A percentile compares a stretch with the other conserved stretches of the same genome.
Evolutionary conservation across 2,797 vertebrate species (phyloP).

Genomic region (Pangasius macronema): DNA sequence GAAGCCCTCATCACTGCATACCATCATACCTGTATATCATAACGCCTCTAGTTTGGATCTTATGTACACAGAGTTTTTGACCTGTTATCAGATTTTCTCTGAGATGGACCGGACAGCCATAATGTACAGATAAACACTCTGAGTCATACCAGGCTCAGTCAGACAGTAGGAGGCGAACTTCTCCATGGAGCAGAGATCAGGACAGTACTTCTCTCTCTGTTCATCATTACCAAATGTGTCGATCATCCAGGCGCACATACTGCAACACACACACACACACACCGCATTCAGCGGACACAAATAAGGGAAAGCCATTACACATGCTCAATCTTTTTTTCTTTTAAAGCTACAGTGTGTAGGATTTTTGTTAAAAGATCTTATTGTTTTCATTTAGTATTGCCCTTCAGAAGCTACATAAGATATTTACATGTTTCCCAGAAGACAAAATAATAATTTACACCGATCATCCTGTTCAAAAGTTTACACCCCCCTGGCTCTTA

Average conservation of each 20-base stretch:
- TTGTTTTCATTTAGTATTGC: too few relatives aligned
- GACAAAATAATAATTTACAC: too few relatives aligned
- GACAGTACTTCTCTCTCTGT: slow-evolving; percentile 86
- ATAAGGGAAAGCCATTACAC: not conserved
- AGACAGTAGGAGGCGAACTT: slow-evolving; percentile 96
- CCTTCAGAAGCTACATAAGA: too few relatives aligned
- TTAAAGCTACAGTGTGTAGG: not conserved
- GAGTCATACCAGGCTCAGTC: slow-evolving; percentile 89
- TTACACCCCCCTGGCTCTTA: too few relatives aligned
- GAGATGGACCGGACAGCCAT: not conserved
- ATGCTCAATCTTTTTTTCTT: not conserved
- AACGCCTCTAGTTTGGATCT: not conserved
- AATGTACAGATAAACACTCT: not conserved
- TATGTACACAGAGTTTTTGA: not conserved
- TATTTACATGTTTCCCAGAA: too few relatives aligned
- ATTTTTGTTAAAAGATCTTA: too few relatives aligned
- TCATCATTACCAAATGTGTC: slow-evolving; percentile 88
- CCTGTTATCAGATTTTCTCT: not conserved
- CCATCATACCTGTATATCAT: not conserved
- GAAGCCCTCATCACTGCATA: not conserved
- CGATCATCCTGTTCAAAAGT: too few relatives aligned
- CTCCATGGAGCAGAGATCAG: slow-evolving; percentile 89
- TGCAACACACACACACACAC: slow-evolving; percentile 61
- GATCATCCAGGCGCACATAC: slow-evolving; percentile 98
- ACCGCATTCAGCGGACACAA: slow-evolving; percentile 11